phyloP scores from a whole-genome alignment of 92 coral and sea anemone species.

The Paramuricea clavata region DNA sequence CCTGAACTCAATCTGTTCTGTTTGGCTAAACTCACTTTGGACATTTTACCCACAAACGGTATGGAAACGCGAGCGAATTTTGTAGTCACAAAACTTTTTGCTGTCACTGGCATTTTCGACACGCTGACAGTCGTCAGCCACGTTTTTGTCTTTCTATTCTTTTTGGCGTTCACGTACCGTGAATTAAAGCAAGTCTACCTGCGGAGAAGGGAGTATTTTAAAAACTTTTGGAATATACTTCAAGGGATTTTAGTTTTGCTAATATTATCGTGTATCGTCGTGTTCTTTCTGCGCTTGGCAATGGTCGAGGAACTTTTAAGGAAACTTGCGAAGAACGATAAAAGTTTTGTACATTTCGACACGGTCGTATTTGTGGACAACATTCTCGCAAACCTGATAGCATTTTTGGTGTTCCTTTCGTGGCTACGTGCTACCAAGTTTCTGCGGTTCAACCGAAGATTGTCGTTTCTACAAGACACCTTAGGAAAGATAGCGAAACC shows the following conservation, averaged over 20 bases:
- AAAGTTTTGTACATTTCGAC: constrained; percentile 79
- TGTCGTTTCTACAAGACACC: constrained; percentile 82
- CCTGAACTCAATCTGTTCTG: constrained; percentile 87
- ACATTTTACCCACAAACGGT: constrained; percentile 89
- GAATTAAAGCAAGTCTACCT: constrained; percentile 86
- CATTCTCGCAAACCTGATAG: constrained; percentile 48
- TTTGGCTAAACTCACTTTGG: constrained; percentile 77
- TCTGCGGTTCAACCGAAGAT: constrained; percentile 85
- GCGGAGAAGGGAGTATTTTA: constrained; percentile 77
- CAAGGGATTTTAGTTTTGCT: constrained; percentile 77
- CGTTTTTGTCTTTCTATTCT: constrained; percentile 81
- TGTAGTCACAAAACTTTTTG: constrained; percentile 84
- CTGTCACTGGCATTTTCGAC: constrained; percentile 89
- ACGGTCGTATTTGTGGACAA: constrained; percentile 88
- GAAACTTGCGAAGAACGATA: constrained; percentile 66
- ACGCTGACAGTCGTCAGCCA: constrained; percentile 79
- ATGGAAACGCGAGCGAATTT: neutral
- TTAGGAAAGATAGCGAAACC: constrained; percentile 87
- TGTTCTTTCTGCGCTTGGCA: constrained; percentile 82
- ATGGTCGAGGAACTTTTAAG: constrained; percentile 75
- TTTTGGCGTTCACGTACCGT: constrained; percentile 84
- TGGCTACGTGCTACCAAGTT: constrained; percentile 89
- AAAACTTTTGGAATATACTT: constrained; percentile 87
- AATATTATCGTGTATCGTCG: constrained; percentile 77
- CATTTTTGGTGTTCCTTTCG: constrained; percentile 82